Evolutionary conservation across 2,797 vertebrate species (phyloP), one percentile per base, ranked within the genome.

Genomic region (Parauchenoglanis ngamensis): DNA sequence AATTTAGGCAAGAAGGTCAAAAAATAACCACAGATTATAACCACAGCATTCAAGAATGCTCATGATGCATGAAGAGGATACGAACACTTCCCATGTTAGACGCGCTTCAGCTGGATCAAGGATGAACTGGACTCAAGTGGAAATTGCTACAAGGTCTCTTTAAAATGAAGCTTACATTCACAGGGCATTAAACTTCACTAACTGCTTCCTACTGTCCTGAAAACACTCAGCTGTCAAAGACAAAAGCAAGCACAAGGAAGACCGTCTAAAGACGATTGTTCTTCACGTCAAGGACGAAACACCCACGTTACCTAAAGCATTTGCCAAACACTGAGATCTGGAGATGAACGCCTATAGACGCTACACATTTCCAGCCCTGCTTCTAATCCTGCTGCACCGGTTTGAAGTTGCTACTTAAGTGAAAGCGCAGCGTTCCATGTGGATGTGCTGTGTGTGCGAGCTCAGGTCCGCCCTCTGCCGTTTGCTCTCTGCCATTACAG

Each of bases 401-500:
- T 44, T 35, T 72, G 52, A 56, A 56, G 44, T 40, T 1, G 25
- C 56, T 7, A 59, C 19, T 80, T 25, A 6, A 25, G 35, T 40
- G 54, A 23, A 59, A 44, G 28, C 68, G 67, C 83, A 52, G 63
- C 40, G n/a, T 0, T 46, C 73, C 63, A 46, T 63, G 86, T 75
- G 78, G 54, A 49, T 78, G 85, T 68, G 79, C 21, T 11, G 76
- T 35, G 76, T 70, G 57, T 31, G 46, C 3, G 49, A 11, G 68
- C 56, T 73, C 76, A 59, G 11, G 13, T n/a, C 49, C 95, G 87
- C 95, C 95, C 92, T 92, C 95, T 95, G 92, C 91, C 89, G 85
- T 63, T 21, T 1, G 68, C 0, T 87, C 88, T 0, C 7, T 5
- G 88, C 13, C 88, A 87, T 86, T 85, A 65, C 96, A 92, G 73